phyloP scores from a whole-genome alignment of 2,888 invertebrate species.

The Xanthia togata region DNA sequence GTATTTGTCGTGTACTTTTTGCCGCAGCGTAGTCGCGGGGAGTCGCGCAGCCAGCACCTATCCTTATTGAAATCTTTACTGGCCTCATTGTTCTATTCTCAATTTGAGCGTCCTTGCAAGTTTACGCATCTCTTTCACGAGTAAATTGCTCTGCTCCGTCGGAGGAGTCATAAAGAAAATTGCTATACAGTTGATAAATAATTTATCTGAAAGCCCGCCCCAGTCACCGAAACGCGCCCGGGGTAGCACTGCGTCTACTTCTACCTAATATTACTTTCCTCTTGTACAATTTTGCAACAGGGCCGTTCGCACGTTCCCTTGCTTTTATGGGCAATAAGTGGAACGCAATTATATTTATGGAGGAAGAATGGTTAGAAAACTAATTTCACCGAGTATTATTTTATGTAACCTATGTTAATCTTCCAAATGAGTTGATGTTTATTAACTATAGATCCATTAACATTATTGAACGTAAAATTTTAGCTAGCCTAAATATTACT shows the following conservation, averaged over 20 bases:
- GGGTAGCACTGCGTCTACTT: slow-evolving; percentile 85
- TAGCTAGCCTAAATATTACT: slow-evolving; percentile 6
- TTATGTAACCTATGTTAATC: slow-evolving; percentile 70
- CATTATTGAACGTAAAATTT: slow-evolving; percentile 42
- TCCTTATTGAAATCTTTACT: slow-evolving; percentile 86
- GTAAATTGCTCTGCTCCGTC: slow-evolving; percentile 90
- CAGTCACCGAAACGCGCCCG: slow-evolving; percentile 89
- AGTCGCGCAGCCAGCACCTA: slow-evolving; percentile 66
- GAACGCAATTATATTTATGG: slow-evolving; percentile 91
- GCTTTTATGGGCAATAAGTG: slow-evolving; percentile 91
- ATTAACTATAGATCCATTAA: slow-evolving; percentile 58
- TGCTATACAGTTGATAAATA: slow-evolving; percentile 91
- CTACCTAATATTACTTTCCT: slow-evolving; percentile 90
- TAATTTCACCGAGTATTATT: slow-evolving; percentile 87
- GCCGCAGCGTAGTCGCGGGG: slow-evolving; percentile 51
- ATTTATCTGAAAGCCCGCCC: slow-evolving; percentile 90
- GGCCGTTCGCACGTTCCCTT: slow-evolving; percentile 89
- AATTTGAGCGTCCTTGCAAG: slow-evolving; percentile 89
- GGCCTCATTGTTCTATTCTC: slow-evolving; percentile 85
- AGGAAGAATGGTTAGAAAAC: slow-evolving; percentile 88
- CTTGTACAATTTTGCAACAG: slow-evolving; percentile 90
- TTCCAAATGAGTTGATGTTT: slow-evolving; percentile 51
- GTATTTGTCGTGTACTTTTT: slow-evolving; percentile 66
- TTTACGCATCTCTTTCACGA: slow-evolving; percentile 90
- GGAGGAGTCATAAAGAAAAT: slow-evolving; percentile 91